Evolutionary conservation across 1,140 invertebrate species (phyloP).

Genomic region (Trachelipus rathkii): DNA sequence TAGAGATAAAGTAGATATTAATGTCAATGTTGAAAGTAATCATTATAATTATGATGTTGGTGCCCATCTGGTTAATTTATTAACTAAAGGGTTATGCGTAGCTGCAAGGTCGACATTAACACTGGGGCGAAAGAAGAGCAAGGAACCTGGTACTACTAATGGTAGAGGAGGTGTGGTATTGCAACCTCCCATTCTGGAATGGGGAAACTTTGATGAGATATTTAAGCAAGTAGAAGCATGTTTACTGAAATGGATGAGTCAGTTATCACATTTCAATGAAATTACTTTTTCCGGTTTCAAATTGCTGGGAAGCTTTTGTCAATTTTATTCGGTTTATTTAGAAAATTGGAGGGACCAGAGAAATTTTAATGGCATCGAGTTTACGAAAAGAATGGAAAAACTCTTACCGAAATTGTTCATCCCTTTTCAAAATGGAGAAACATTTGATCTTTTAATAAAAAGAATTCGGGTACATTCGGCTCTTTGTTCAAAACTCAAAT

Average conservation of each 20-base stretch:
- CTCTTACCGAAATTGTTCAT: slow-evolving; percentile 26
- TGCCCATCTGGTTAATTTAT: slow-evolving; percentile 26
- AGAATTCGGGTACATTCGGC: slow-evolving; percentile 31
- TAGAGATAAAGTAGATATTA: slow-evolving; percentile 36
- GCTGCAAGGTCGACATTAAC: slow-evolving; percentile 33
- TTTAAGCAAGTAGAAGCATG: slow-evolving; percentile 31
- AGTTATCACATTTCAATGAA: slow-evolving; percentile 17
- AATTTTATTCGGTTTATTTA: slow-evolving; percentile 34
- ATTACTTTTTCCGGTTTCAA: slow-evolving; percentile 28
- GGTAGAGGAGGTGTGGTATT: slow-evolving; percentile 29
- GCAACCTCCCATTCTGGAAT: slow-evolving; percentile 32
- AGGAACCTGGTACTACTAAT: slow-evolving; percentile 25
- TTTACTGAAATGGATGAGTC: slow-evolving; percentile 36
- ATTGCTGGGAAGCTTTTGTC: slow-evolving; percentile 35
- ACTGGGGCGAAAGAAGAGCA: slow-evolving; percentile 31
- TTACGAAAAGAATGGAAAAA: slow-evolving; percentile 20
- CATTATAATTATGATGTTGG: slow-evolving; percentile 43
- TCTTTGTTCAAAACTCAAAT: slow-evolving; percentile 17
- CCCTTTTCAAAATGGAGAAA: slow-evolving; percentile 19
- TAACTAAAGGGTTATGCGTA: slow-evolving; percentile 34
- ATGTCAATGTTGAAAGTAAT: slow-evolving; percentile 32
- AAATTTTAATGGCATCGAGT: slow-evolving; percentile 21
- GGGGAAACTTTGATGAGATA: slow-evolving; percentile 28
- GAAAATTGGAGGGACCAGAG: slow-evolving; percentile 37
- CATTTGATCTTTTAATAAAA: slow-evolving; percentile 17